phyloP scores from a whole-genome alignment of 2,113 vertebrate species.

The Cyprinodon brontotheroides region DNA sequence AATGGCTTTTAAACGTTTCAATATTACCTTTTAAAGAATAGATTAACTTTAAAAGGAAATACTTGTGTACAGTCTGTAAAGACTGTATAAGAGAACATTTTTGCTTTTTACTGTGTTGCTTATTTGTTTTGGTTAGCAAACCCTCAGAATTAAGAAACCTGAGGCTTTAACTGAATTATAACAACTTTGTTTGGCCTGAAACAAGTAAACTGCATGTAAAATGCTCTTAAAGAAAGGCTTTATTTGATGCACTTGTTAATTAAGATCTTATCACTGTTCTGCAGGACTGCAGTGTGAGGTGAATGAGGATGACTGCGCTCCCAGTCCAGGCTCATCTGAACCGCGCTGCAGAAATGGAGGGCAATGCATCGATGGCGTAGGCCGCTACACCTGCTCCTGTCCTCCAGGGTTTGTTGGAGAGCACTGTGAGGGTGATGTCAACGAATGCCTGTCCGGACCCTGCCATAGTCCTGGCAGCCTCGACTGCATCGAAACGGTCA shows the following conservation, averaged over 20 bases:
- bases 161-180: background rate
- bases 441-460: constrained; percentile 90
- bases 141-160: too few species aligned
- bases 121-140: background rate
- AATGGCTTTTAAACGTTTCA: background rate
- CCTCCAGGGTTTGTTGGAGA: constrained; percentile 88
- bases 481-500: constrained; percentile 89
- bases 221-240: background rate
- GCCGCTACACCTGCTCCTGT: constrained; percentile 88
- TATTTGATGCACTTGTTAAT: background rate
- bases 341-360: constrained; percentile 89
- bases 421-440: constrained; percentile 92
- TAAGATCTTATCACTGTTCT: background rate
- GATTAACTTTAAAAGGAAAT: too few species aligned
- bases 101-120: background rate
- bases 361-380: constrained; percentile 87
- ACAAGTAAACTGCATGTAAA: background rate
- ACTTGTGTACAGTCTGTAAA: background rate
- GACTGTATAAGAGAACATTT: background rate
- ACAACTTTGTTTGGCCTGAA: background rate
- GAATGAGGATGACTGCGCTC: constrained; percentile 86
- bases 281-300: constrained; percentile 87
- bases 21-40: too few species aligned
- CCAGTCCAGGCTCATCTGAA: constrained; percentile 62
- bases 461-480: constrained; percentile 86